Conservation (phyloP, 2,797 vertebrate species). For the Botia kubotai region DNA sequence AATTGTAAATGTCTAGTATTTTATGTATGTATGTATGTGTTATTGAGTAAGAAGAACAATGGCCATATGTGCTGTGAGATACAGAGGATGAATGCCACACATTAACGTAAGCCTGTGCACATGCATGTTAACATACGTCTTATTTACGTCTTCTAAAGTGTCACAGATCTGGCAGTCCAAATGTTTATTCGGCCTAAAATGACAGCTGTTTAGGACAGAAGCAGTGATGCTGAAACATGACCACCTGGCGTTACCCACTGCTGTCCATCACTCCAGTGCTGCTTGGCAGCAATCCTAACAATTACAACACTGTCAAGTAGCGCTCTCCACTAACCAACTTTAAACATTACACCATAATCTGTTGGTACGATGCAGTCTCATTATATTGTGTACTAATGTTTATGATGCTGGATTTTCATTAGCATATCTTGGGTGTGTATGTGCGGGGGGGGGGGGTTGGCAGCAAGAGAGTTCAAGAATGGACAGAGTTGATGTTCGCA, state of each 20-base stretch:
- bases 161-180: conserved; percentile 31
- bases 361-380: neutral
- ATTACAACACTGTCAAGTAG: conserved; percentile 28
- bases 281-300: neutral
- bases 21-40: no score
- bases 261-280: conserved; percentile 12
- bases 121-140: conserved; percentile 10
- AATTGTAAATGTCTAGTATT: no score
- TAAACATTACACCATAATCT: conserved; percentile 16
- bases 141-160: neutral
- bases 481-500: no score
- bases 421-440: no score
- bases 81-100: neutral
- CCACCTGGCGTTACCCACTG: conserved; percentile 43
- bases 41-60: conserved; percentile 22
- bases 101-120: neutral
- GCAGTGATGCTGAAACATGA: conserved; percentile 41
- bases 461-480: no score
- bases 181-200: conserved; percentile 32
- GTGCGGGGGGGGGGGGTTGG: no score
- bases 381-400: no score
- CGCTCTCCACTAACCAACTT: conserved; percentile 36
- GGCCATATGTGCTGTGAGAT: conserved; percentile 25
- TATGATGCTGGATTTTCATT: neutral
- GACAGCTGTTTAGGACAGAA: neutral